Conservation (phyloP, 2,113 vertebrate species). For the Actenoides hombroni region DNA sequence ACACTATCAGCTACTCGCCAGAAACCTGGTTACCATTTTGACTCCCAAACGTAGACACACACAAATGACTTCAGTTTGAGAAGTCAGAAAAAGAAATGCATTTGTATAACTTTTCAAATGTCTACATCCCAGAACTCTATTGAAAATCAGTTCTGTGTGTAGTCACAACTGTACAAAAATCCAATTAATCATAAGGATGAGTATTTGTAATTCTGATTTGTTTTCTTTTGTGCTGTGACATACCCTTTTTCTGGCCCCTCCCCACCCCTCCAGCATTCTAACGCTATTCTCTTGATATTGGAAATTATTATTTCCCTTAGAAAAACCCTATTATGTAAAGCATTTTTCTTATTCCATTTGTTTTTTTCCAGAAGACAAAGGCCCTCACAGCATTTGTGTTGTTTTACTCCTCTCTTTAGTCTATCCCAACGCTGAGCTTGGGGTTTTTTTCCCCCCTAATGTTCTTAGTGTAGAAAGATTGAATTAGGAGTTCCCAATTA, state of each 20-base stretch:
- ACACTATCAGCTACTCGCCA: neutral
- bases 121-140: neutral
- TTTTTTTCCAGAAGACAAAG: slow-evolving; percentile 5
- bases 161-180: neutral
- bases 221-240: neutral
- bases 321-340: neutral
- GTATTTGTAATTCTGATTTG: neutral
- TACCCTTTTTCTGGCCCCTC: neutral
- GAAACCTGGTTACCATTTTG: neutral
- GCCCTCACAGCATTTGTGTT: neutral
- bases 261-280: neutral
- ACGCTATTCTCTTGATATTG: neutral
- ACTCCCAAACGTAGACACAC: neutral
- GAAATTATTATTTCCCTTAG: neutral
- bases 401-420: neutral
- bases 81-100: neutral
- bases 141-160: neutral
- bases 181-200: neutral
- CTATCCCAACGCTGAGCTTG: neutral
- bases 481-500: slow-evolving; percentile 49
- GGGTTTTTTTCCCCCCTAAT: neutral
- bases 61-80: neutral
- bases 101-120: neutral
- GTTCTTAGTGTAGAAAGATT: neutral
- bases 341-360: neutral